Evolutionary conservation across 2,888 invertebrate species (phyloP).

Genomic region (Protonemura montana): DNA sequence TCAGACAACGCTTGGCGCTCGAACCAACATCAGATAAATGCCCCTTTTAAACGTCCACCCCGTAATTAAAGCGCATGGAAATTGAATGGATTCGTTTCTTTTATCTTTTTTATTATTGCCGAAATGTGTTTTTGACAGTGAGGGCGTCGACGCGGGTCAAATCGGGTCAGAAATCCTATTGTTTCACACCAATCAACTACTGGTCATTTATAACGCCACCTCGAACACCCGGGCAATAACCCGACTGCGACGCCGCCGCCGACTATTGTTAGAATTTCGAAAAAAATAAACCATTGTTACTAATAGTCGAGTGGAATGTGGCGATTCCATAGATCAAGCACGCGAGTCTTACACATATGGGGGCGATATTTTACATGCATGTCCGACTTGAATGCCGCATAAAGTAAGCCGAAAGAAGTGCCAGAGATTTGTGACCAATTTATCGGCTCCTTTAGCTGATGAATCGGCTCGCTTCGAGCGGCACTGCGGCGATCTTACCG

Average conservation of each 20-base stretch:
- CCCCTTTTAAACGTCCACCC: not conserved
- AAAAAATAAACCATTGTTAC: not conserved
- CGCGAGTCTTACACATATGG: not conserved
- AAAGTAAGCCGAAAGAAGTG: not conserved
- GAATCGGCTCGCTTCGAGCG: not conserved
- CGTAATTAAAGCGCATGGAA: not conserved
- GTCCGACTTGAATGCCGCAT: not conserved
- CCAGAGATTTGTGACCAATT: conserved; percentile 5
- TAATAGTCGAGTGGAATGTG: not conserved
- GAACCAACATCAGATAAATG: not conserved
- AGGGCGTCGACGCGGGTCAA: not conserved
- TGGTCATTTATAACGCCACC: not conserved
- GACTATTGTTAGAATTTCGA: not conserved
- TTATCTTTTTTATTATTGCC: not conserved
- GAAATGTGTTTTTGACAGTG: not conserved
- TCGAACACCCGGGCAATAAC: not conserved
- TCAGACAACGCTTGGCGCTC: not conserved
- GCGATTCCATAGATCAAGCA: not conserved
- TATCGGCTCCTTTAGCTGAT: not conserved
- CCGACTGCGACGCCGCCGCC: not conserved
- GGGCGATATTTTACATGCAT: not conserved
- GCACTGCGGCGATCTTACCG: not conserved
- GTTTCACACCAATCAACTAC: not conserved
- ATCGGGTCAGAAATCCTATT: not conserved
- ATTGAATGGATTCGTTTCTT: not conserved